Percentiles rank a stretch among this genome's conserved stretches.
Conservation (phyloP, 1,140 invertebrate species). For the Lepidostoma basale region DNA sequence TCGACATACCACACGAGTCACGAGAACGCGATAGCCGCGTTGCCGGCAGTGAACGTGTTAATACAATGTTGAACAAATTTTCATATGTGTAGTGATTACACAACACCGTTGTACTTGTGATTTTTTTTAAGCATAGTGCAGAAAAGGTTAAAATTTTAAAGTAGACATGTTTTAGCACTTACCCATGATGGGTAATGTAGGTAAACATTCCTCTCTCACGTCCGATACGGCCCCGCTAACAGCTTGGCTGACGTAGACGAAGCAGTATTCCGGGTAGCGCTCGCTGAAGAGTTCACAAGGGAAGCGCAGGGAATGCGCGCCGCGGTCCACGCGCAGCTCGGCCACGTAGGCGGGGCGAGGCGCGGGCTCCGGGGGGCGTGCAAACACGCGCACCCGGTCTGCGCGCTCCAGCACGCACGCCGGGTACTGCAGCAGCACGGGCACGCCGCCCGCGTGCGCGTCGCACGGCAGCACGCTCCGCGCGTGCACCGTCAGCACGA, state of each 20-base stretch:
- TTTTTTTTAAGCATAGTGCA: too few relatives aligned
- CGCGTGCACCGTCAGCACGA: slow-evolving; percentile 80
- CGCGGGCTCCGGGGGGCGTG: slow-evolving; percentile 67
- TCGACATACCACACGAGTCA: too few relatives aligned
- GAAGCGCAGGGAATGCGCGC: slow-evolving; percentile 75
- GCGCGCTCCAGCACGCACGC: slow-evolving; percentile 74
- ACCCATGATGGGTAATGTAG: slow-evolving; percentile 79
- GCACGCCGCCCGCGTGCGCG: slow-evolving; percentile 67
- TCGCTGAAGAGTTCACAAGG: slow-evolving; percentile 83
- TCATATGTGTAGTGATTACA: too few relatives aligned
- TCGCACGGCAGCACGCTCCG: slow-evolving; percentile 81
- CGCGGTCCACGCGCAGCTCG: slow-evolving; percentile 67
- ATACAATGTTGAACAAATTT: too few relatives aligned
- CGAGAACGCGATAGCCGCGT: too few relatives aligned
- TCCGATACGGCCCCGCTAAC: slow-evolving; percentile 81
- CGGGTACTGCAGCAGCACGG: slow-evolving; percentile 81
- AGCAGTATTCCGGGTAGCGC: slow-evolving; percentile 82
- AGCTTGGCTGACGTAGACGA: slow-evolving; percentile 82
- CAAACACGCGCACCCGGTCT: slow-evolving; percentile 77
- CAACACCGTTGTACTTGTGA: too few relatives aligned
- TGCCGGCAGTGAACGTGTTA: too few relatives aligned
- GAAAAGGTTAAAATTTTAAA: too few relatives aligned
- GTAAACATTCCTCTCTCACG: slow-evolving; percentile 79
- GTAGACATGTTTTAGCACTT: too few relatives aligned
- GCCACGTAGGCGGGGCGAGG: slow-evolving; percentile 70